Conservation (phyloP, 2,797 vertebrate species). For the Valencia hispanica region DNA sequence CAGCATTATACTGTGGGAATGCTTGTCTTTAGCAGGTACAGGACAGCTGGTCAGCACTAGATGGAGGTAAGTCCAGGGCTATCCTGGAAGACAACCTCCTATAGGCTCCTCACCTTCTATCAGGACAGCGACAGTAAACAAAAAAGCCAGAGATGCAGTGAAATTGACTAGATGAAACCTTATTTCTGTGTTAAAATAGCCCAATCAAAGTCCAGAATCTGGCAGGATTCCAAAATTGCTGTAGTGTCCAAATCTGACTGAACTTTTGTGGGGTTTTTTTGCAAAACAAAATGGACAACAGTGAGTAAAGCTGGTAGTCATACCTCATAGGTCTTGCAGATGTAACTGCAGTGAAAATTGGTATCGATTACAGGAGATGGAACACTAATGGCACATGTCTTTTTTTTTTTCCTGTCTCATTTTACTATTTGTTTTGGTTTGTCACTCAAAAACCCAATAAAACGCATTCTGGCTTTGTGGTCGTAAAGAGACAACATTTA, state of each 20-base stretch:
- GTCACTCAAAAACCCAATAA: background rate
- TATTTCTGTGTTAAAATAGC: background rate
- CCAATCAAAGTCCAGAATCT: constrained; percentile 1
- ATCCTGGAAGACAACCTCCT: background rate
- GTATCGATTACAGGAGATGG: background rate
- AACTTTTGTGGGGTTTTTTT: background rate
- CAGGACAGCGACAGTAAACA: background rate
- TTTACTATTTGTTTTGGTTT: background rate
- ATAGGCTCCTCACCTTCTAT: background rate
- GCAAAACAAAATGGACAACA: too few species aligned
- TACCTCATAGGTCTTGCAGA: background rate
- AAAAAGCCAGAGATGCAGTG: background rate
- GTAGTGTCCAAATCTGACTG: background rate
- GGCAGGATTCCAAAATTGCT: background rate
- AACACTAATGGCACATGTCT: background rate
- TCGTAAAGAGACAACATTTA: background rate
- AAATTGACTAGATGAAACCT: background rate
- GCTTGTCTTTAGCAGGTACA: background rate
- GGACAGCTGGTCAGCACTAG: too few species aligned
- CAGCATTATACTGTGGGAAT: background rate
- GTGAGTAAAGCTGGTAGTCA: background rate
- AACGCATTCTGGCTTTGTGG: background rate
- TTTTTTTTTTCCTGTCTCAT: background rate
- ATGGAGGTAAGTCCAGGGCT: background rate
- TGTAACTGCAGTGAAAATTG: background rate